phyloP scores from a whole-genome alignment of 1,140 invertebrate genomes.

The Magallana ariakensis region DNA sequence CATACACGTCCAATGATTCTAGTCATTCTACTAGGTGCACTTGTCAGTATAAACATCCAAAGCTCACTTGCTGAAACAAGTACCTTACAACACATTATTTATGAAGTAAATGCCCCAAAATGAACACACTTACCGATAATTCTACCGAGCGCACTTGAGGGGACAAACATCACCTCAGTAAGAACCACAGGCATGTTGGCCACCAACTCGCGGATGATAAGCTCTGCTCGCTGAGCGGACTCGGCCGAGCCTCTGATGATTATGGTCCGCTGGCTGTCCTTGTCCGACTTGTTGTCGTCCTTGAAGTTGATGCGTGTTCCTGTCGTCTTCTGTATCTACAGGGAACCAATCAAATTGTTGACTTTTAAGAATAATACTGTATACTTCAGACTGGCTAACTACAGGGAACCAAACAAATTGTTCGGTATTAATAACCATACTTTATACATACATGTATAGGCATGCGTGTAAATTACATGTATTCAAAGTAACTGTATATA shows the following conservation, averaged over 20 bases:
- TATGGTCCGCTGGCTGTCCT: conserved; percentile 81
- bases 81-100: too few species aligned
- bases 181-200: conserved; percentile 85
- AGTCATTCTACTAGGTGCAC: not conserved
- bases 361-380: too few species aligned
- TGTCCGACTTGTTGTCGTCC: conserved; percentile 78
- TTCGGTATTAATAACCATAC: too few species aligned
- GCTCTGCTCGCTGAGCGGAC: conserved; percentile 85
- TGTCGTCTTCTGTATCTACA: conserved; percentile 85
- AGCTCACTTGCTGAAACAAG: not conserved
- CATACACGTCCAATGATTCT: not conserved
- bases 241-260: conserved; percentile 85
- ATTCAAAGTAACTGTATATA: too few species aligned
- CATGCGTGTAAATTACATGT: too few species aligned
- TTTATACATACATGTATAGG: too few species aligned
- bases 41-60: not conserved
- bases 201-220: conserved; percentile 86
- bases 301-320: conserved; percentile 86
- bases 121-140: conserved; percentile 82
- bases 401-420: not conserved
- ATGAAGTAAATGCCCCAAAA: not conserved
- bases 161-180: conserved; percentile 84
- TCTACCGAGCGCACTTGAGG: conserved; percentile 83
- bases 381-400: conserved; percentile 58
- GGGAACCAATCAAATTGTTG: not conserved